Evolutionary conservation across 2,113 vertebrate species (phyloP), one percentile per base, ranked within the genome.

Genomic region (Saccopteryx leptura): DNA sequence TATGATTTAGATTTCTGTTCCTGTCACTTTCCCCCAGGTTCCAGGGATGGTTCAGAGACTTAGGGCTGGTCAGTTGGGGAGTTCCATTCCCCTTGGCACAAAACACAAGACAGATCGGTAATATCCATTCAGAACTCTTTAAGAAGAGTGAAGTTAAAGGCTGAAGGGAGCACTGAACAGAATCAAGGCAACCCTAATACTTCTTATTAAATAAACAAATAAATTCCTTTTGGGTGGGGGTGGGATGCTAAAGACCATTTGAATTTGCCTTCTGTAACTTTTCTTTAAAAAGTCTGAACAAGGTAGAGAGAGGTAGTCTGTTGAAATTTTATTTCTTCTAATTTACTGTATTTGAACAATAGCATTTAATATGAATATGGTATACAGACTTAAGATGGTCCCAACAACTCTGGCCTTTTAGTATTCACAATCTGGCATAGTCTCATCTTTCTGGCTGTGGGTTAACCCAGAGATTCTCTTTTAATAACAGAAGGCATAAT

Each of bases 241-340:
- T 13, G 15, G 3, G 86, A 14, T 19, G 2, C 72, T 72, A 63
- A 66, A 86, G 23, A 18, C 9, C 75, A 11, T 76, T 80, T 90
- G 31, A 87, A n/a, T 69, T 90, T 18, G 48, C 39, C 65, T 88
- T 82, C 39, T 90, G 5, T 65, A 65, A 60, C 26, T 61, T 69
- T 79, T 61, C 18, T 28, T 88, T 94, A 31, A 72, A 94, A 66
- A n/a, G 21, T 88, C 39, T 94, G n/a, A 19, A 81, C 26, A 80
- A 69, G 17, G 15, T 72, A 48, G 60, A 88, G 48, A 46, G 50
- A 80, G 52, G n/a, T 87, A 88, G 8, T 46, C 60, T 88, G 28
- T 24, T 31, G 1, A 13, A 84, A 90, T 58, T 72, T 83, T 33
- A 31, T 23, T 75, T 33, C 60, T 80, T 95, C 31, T 33, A n/a